These are phyloP conservation scores for Orientallactaga bullata DNA, from an alignment of 2,113 vertebrate genomes.

Conservation along the genomic window DNA sequence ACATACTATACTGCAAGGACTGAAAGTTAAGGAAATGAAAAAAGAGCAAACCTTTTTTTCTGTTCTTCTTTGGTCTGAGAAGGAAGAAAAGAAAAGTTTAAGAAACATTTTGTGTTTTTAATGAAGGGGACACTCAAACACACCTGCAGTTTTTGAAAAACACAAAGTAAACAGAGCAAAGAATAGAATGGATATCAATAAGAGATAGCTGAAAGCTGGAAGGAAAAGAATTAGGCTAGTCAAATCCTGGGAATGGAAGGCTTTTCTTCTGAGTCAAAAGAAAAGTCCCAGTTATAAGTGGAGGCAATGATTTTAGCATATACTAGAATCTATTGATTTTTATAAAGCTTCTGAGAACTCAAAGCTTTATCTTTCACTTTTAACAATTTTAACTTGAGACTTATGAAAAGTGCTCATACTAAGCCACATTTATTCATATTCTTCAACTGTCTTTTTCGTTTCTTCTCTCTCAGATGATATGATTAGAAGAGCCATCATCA, in stretches of 20 bases:
- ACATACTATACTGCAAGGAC: not conserved
- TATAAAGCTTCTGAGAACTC: not conserved
- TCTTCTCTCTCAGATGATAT: slow-evolving; percentile 29
- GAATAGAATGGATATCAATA: not conserved
- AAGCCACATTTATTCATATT: not conserved
- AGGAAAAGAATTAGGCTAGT: not conserved
- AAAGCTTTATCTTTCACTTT: slow-evolving; percentile 27
- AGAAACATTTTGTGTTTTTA: not conserved
- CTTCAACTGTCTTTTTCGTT: slow-evolving; percentile 37
- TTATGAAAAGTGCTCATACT: not conserved
- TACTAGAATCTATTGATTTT: slow-evolving; percentile 4
- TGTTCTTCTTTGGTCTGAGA: not conserved
- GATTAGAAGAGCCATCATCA: slow-evolving; percentile 32
- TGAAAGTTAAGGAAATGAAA: not conserved
- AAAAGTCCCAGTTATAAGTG: not conserved
- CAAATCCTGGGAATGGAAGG: not conserved
- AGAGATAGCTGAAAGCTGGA: not conserved
- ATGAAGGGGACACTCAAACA: not conserved
- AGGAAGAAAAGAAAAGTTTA: not conserved
- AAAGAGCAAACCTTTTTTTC: not conserved
- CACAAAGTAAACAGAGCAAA: not conserved
- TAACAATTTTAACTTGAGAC: slow-evolving; percentile 46
- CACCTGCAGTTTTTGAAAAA: not conserved
- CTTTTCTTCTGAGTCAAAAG: slow-evolving; percentile 14
- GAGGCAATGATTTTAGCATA: not conserved